Base-by-base conservation (phyloP, 2,888 invertebrate species). In the Agrochola circellaris region DNA sequence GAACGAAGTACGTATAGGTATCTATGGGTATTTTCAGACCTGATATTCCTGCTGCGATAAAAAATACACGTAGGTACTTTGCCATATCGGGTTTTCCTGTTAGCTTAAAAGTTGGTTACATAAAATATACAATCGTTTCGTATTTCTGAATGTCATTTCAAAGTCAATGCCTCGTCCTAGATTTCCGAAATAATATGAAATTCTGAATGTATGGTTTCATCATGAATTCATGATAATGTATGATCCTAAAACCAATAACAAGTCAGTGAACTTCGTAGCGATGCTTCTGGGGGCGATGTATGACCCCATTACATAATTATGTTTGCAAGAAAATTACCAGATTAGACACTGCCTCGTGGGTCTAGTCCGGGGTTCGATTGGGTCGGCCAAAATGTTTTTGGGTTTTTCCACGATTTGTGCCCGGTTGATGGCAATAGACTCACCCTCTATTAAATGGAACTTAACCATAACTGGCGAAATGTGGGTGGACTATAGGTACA, bases 111-210 rank as follows among this genome's bases (percentile, higher is more conserved):
- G 17, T 6, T 51, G 56, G 42, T 56, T 61, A 75, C 56, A 65
- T 76, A 76, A 72, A 73, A 38, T 70, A 79, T 79, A 34, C 56
- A 48, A n/a, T 60, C 15, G 26, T 62, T n/a, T 75, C 26, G 73
- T 70, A 51, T 54, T 68, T 61, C 60, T 70, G 83, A 68, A 79
- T 71, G 51, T 30, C 62, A 79, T 84, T 79, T 83, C 84, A 84
- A 86, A 84, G 84, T 86, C 84, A 84, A 84, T 84, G 86, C 86
- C 86, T 84, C 76, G 84, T 84, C 61, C 83, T 62, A 86, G 77
- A 86, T 86, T 77, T 80, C 20, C 42, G 69, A 72, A 73, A 76
- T 34, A 61, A 61, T 76, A 82, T 76, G 23, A 74, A 75, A 75
- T 85, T 80, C 76, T 15, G 62, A 79, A 70, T 75, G 26, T 60